These are phyloP conservation scores for Aporrectodea caliginosa DNA, from an alignment of 1,140 invertebrate species.

Conservation along the genomic window DNA sequence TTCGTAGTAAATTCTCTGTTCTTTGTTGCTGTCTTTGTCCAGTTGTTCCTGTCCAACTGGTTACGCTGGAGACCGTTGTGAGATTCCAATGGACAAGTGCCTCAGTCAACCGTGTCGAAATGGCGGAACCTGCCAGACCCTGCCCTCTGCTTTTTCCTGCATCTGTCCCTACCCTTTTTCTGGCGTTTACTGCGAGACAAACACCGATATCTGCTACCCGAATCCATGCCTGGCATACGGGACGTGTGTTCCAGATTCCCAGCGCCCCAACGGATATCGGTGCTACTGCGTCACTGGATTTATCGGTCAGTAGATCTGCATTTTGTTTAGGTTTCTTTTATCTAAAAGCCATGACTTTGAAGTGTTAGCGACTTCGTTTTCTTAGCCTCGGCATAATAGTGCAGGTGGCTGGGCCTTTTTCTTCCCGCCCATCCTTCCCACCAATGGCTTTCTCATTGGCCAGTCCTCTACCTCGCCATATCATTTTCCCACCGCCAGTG, in stretches of 20 bases:
- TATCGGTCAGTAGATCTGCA: slow-evolving; percentile 29
- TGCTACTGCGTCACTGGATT: slow-evolving; percentile 28
- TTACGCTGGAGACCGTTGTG: slow-evolving; percentile 44
- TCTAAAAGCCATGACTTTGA: too few species aligned
- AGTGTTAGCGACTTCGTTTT: too few species aligned
- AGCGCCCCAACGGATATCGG: slow-evolving; percentile 1
- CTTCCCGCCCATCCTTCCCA: too few species aligned
- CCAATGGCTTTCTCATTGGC: too few species aligned
- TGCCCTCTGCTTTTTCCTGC: slow-evolving; percentile 65
- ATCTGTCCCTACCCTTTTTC: slow-evolving; percentile 72
- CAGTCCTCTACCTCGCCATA: too few species aligned
- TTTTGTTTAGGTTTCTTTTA: too few species aligned
- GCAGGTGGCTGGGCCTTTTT: too few species aligned
- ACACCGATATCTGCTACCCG: slow-evolving; percentile 42
- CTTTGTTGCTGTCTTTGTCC: neutral
- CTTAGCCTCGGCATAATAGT: too few species aligned
- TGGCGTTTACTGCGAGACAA: slow-evolving; percentile 60
- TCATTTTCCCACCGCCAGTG: too few species aligned
- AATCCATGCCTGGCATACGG: slow-evolving; percentile 46
- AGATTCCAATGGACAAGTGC: slow-evolving; percentile 42
- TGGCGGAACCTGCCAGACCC: slow-evolving; percentile 39
- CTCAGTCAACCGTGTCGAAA: slow-evolving; percentile 43
- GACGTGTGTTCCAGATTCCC: slow-evolving; percentile 36
- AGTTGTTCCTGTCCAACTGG: slow-evolving; percentile 43
- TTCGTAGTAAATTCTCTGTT: too few species aligned